phyloP scores from a whole-genome alignment of 2,797 vertebrate species.

The Spondyliosoma cantharus region DNA sequence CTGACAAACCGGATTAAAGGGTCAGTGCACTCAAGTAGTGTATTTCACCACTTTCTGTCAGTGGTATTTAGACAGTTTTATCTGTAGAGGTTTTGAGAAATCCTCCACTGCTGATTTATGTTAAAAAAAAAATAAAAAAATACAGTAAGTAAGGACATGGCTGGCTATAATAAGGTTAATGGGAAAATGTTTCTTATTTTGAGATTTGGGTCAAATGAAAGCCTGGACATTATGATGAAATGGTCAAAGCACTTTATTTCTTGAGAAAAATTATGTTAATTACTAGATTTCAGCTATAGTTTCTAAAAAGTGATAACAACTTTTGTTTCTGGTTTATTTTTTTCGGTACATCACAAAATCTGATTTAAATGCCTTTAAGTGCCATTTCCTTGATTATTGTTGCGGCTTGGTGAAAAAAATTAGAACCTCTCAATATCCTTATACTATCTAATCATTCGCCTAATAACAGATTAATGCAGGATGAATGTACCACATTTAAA shows the following conservation, averaged over 20 bases:
- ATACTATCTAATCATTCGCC: neutral
- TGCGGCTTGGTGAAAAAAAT: neutral
- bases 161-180: neutral
- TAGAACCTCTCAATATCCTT: neutral
- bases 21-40: slow-evolving; percentile 44
- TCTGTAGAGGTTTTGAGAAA: neutral
- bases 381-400: neutral
- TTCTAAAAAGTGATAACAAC: neutral
- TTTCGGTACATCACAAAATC: neutral
- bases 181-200: slow-evolving; percentile 14
- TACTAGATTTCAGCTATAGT: neutral
- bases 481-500: slow-evolving; percentile 28
- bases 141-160: slow-evolving; percentile 10
- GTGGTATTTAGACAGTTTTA: neutral
- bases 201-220: slow-evolving; percentile 13
- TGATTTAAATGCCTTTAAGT: neutral
- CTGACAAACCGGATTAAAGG: slow-evolving; percentile 67
- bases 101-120: slow-evolving; percentile 15
- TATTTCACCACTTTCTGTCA: slow-evolving; percentile 15
- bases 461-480: slow-evolving; percentile 3
- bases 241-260: neutral
- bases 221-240: slow-evolving; percentile 26
- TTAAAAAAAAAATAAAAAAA: neutral
- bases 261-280: neutral
- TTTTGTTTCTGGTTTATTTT: neutral